Conservation (phyloP, 1,140 invertebrate genomes). For the Matsumurasca onukii region DNA sequence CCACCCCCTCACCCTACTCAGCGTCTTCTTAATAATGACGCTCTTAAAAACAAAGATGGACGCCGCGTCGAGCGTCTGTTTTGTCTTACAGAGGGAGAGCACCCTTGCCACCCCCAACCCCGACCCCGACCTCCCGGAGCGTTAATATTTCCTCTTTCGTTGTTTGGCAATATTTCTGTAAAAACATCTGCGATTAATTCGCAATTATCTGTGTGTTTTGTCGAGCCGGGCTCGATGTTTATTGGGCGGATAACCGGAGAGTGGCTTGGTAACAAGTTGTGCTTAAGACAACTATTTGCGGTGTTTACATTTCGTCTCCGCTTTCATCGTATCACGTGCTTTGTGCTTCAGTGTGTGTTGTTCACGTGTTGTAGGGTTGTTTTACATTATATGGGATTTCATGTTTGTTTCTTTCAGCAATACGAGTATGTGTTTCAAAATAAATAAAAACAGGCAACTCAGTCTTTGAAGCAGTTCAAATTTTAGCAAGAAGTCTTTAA, state of each 20-base stretch:
- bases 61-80: constrained; percentile 30
- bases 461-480: too few species aligned
- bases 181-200: neutral
- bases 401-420: too few species aligned
- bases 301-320: constrained; percentile 11
- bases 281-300: neutral
- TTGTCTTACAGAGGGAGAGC: constrained; percentile 25
- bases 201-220: constrained; percentile 1
- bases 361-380: too few species aligned
- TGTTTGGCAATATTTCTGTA: constrained; percentile 4
- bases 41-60: constrained; percentile 34
- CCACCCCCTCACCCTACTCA: neutral
- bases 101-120: neutral
- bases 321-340: too few species aligned
- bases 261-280: neutral
- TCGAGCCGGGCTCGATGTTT: neutral
- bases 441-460: too few species aligned
- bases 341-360: too few species aligned
- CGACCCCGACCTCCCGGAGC: neutral
- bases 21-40: constrained; percentile 33
- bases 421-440: too few species aligned
- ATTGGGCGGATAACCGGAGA: constrained; percentile 6
- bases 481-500: too few species aligned
- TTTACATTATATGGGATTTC: too few species aligned
- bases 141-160: constrained; percentile 13